A percentile compares a stretch with the other conserved stretches of the same genome.
Conservation (phyloP, 2,113 vertebrate species). For the Paramisgurnus dabryanus region DNA sequence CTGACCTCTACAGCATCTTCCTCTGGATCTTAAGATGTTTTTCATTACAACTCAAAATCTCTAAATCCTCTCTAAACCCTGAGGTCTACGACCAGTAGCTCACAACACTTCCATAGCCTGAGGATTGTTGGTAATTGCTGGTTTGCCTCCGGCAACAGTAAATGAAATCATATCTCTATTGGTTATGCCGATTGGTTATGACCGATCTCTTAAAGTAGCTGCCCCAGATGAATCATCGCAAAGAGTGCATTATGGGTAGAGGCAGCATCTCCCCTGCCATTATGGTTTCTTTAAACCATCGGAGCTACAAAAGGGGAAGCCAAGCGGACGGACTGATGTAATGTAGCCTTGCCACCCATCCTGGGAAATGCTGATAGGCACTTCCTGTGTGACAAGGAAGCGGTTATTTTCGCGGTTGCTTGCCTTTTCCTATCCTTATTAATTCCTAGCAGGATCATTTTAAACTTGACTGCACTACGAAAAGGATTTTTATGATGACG, state of each 20-base stretch:
- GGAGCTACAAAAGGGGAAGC: constrained; percentile 26
- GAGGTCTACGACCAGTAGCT: neutral
- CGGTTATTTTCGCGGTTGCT: constrained; percentile 34
- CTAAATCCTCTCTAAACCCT: neutral
- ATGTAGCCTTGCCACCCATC: constrained; percentile 1
- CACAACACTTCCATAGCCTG: neutral
- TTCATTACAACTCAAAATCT: neutral
- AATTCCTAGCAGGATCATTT: constrained; percentile 17
- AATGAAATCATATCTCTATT: constrained; percentile 10
- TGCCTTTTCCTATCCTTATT: constrained; percentile 37
- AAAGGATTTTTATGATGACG: too few relatives aligned
- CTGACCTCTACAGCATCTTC: neutral
- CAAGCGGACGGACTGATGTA: neutral
- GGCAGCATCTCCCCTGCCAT: neutral
- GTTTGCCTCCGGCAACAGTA: neutral
- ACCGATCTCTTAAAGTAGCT: neutral
- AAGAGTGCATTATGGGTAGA: constrained; percentile 16
- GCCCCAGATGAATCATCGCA: neutral
- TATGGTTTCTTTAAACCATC: constrained; percentile 13
- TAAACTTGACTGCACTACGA: neutral
- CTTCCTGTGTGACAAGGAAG: constrained; percentile 40
- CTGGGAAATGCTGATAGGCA: constrained; percentile 35
- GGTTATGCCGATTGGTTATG: neutral
- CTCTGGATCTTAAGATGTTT: neutral
- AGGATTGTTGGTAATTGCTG: constrained; percentile 17